A percentile compares a stretch with the other conserved stretches of the same genome.
Evolutionary conservation across 2,113 vertebrate species (phyloP).

Genomic region (Pterocles orientalis): DNA sequence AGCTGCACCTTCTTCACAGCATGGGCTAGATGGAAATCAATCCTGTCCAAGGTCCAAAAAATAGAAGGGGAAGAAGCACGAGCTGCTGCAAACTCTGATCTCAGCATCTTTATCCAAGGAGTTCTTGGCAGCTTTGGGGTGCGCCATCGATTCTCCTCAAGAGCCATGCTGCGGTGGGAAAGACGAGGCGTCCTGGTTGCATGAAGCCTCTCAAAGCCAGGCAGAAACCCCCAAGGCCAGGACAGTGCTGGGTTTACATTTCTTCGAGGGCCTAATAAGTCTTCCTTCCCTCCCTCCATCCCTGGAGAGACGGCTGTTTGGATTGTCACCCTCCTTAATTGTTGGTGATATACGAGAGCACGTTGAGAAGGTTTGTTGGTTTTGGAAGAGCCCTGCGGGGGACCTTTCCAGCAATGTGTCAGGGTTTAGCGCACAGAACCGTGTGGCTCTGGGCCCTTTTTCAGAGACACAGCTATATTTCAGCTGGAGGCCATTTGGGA

Average conservation of each 20-base stretch:
- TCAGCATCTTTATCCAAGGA: not conserved
- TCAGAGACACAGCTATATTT: constrained; percentile 24
- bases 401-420: constrained; percentile 48
- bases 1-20: not conserved
- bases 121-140: not conserved
- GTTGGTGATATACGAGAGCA: constrained; percentile 29
- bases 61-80: not conserved
- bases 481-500: not conserved
- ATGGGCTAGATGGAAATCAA: not conserved
- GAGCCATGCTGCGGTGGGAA: not conserved
- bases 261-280: not conserved
- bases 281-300: not conserved
- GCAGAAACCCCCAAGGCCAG: not conserved
- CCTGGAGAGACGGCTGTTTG: not conserved
- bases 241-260: not conserved
- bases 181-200: not conserved
- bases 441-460: not conserved
- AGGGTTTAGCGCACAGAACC: not conserved
- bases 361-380: constrained; percentile 38
- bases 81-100: not conserved
- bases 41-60: not conserved
- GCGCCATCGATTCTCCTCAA: not conserved
- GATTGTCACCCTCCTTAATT: constrained; percentile 23
- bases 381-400: not conserved
- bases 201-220: not conserved